Conservation (phyloP, 2,888 invertebrate genomes). For the Polyommatus iphigenia region DNA sequence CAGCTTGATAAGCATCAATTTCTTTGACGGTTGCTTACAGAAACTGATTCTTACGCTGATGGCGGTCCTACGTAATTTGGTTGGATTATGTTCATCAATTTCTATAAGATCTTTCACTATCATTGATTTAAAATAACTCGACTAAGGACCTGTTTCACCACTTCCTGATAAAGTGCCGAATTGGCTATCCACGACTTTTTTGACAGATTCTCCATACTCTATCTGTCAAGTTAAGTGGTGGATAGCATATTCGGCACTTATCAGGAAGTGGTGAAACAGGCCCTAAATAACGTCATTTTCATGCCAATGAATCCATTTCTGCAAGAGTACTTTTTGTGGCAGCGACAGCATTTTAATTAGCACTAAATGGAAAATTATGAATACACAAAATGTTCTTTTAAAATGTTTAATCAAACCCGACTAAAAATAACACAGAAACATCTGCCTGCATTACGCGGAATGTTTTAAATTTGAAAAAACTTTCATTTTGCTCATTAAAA, state of each 20-base stretch:
- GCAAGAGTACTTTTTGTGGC: not conserved
- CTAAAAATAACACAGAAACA: constrained; percentile 16
- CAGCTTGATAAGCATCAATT: too few relatives aligned
- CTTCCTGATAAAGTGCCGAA: too few relatives aligned
- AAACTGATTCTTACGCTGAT: not conserved
- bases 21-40: not conserved
- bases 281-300: too few relatives aligned
- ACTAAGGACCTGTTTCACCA: not conserved
- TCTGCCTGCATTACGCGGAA: constrained; percentile 5
- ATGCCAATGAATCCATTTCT: too few relatives aligned
- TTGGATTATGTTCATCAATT: too few relatives aligned
- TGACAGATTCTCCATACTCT: too few relatives aligned
- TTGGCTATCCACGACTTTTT: too few relatives aligned
- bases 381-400: constrained; percentile 4
- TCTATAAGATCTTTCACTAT: not conserved
- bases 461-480: constrained; percentile 24
- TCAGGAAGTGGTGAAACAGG: too few relatives aligned
- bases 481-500: constrained; percentile 27
- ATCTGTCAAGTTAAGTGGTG: too few relatives aligned
- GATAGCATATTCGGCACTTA: too few relatives aligned
- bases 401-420: constrained; percentile 7
- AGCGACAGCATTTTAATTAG: not conserved
- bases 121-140: not conserved
- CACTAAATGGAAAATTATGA: not conserved
- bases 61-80: not conserved